These are phyloP conservation scores for Ceriagrion tenellum DNA, from an alignment of 2,888 invertebrate species.

Conservation along the genomic window DNA sequence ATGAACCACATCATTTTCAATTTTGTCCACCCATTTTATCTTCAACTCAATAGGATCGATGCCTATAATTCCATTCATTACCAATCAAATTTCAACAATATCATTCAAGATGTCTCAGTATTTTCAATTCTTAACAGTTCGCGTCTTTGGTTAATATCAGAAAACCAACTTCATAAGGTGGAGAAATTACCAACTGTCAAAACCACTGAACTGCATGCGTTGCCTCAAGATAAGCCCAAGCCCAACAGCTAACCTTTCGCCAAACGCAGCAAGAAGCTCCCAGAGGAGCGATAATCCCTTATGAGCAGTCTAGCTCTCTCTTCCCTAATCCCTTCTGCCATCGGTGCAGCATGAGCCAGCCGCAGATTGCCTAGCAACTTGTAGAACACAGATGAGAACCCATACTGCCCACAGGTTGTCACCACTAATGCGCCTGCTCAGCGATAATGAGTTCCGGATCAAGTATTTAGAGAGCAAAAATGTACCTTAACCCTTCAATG, in stretches of 20 bases:
- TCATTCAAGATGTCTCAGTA: too few relatives aligned
- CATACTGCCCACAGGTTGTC: background rate
- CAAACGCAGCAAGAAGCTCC: background rate
- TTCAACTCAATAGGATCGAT: too few relatives aligned
- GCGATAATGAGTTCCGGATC: background rate
- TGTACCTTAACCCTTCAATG: too few relatives aligned
- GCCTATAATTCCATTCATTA: too few relatives aligned
- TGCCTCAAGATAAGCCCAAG: constrained; percentile 4
- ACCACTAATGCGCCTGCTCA: background rate
- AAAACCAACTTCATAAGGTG: background rate
- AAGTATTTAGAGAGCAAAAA: background rate
- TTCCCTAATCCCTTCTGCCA: constrained; percentile 24
- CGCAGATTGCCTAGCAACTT: background rate
- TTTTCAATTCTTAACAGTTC: too few relatives aligned
- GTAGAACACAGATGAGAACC: background rate
- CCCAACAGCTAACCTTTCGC: constrained; percentile 16
- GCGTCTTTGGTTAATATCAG: too few relatives aligned
- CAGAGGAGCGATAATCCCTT: background rate
- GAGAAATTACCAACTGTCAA: background rate
- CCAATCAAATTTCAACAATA: too few relatives aligned
- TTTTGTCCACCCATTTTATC: too few relatives aligned
- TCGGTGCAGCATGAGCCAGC: constrained; percentile 13
- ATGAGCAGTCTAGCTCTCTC: background rate
- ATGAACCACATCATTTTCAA: too few relatives aligned
- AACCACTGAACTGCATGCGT: background rate